A percentile compares a stretch with the other conserved stretches of the same genome.
Evolutionary conservation across 2,113 vertebrate genomes (phyloP).

Genomic region (Martes martes): DNA sequence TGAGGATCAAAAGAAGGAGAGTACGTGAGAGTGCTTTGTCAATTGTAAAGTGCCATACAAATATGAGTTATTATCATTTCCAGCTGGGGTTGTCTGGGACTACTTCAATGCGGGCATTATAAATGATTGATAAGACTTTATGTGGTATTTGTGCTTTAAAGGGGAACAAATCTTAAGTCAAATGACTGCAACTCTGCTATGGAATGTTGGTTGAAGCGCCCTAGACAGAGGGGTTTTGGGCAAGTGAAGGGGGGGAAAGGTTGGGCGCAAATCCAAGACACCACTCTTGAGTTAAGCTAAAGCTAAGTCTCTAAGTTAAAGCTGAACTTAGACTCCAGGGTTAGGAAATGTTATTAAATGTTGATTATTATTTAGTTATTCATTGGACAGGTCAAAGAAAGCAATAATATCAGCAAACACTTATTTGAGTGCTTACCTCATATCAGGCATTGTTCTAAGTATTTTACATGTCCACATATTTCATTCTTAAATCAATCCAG

Average conservation of each 20-base stretch:
- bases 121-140: constrained; percentile 75
- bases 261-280: constrained; percentile 38
- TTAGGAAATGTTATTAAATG: neutral
- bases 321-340: neutral
- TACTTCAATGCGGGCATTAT: constrained; percentile 73
- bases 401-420: neutral
- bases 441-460: neutral
- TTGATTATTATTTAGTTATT: neutral
- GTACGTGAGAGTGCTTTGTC: constrained; percentile 43
- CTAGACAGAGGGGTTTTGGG: constrained; percentile 27
- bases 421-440: constrained; percentile 3
- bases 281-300: neutral
- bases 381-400: neutral
- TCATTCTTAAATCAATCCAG: neutral
- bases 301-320: neutral
- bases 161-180: constrained; percentile 51
- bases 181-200: constrained; percentile 43
- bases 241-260: neutral
- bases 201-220: constrained; percentile 45
- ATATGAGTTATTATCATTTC: constrained; percentile 72
- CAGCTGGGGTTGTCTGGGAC: constrained; percentile 66
- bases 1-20: constrained; percentile 30
- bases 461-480: neutral
- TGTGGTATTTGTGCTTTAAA: constrained; percentile 64
- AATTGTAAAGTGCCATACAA: constrained; percentile 51